phyloP scores from a whole-genome alignment of 2,797 vertebrate genomes.

The Falco novaeseelandiae region DNA sequence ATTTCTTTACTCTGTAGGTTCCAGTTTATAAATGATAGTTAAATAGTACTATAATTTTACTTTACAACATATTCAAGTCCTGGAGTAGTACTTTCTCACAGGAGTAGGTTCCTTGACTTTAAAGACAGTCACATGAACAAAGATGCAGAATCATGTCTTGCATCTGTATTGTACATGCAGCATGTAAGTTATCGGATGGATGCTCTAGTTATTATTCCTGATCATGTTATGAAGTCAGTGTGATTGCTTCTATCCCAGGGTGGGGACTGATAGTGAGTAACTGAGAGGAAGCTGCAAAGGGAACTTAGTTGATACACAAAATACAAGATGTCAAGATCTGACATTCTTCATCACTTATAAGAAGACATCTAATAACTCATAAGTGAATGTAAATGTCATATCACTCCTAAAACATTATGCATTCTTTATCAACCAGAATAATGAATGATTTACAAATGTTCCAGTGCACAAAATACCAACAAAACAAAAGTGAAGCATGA shows the following conservation, averaged over 20 bases:
- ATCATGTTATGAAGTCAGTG: neutral
- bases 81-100: neutral
- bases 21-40: neutral
- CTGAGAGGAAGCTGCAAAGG: neutral
- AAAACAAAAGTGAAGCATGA: constrained; percentile 29
- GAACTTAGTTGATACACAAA: constrained; percentile 10
- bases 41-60: constrained; percentile 5
- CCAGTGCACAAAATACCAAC: neutral
- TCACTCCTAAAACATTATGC: constrained; percentile 18
- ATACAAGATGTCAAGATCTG: constrained; percentile 49
- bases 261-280: neutral
- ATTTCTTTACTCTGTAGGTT: constrained; percentile 3
- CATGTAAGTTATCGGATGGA: neutral
- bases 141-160: neutral
- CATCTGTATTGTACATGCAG: neutral
- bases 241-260: neutral
- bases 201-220: neutral
- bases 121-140: rapidly evolving
- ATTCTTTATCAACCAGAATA: constrained; percentile 48
- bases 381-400: constrained; percentile 64
- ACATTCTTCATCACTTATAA: constrained; percentile 28
- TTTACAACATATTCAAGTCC: neutral
- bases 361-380: constrained; percentile 56
- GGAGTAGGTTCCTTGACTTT: neutral
- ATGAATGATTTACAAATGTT: constrained; percentile 61